Percentiles rank a stretch among this genome's conserved stretches.
Evolutionary conservation across 2,888 invertebrate genomes (phyloP).

Genomic region (Rhingia campestris): DNA sequence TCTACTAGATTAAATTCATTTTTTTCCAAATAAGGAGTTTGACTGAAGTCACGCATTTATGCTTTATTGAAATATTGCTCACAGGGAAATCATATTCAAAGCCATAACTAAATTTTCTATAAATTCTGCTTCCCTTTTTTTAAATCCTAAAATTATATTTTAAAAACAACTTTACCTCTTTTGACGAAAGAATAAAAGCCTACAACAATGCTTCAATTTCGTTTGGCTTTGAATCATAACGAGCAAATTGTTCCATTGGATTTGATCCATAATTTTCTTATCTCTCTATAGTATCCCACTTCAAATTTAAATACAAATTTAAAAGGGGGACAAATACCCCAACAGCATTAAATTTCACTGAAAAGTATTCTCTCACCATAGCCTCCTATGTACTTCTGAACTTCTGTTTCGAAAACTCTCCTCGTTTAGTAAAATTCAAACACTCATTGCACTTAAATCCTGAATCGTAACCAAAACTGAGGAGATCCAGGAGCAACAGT

Average conservation of each 20-base stretch:
- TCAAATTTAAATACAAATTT: slow-evolving; percentile 35
- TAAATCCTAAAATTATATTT: too few species aligned
- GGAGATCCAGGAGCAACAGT: slow-evolving; percentile 12
- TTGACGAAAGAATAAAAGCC: neutral
- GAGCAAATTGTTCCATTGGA: slow-evolving; percentile 58
- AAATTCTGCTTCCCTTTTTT: too few species aligned
- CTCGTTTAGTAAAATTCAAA: too few species aligned
- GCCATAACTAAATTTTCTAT: too few species aligned
- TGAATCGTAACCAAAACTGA: neutral
- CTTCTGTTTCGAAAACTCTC: neutral
- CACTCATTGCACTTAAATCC: slow-evolving; percentile 12
- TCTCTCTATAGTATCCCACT: slow-evolving; percentile 5
- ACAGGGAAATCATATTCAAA: too few species aligned
- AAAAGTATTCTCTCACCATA: neutral
- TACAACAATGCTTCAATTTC: neutral
- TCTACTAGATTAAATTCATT: too few species aligned
- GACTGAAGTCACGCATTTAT: too few species aligned
- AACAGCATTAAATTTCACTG: neutral
- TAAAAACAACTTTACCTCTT: neutral
- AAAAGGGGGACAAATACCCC: neutral
- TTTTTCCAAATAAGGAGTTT: too few species aligned
- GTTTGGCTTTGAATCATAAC: slow-evolving; percentile 31
- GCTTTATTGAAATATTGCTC: too few species aligned
- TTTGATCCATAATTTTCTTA: slow-evolving; percentile 33
- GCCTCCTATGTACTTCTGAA: neutral